Base-by-base conservation (phyloP, 2,888 invertebrate species). In the Cephus spinipes region DNA sequence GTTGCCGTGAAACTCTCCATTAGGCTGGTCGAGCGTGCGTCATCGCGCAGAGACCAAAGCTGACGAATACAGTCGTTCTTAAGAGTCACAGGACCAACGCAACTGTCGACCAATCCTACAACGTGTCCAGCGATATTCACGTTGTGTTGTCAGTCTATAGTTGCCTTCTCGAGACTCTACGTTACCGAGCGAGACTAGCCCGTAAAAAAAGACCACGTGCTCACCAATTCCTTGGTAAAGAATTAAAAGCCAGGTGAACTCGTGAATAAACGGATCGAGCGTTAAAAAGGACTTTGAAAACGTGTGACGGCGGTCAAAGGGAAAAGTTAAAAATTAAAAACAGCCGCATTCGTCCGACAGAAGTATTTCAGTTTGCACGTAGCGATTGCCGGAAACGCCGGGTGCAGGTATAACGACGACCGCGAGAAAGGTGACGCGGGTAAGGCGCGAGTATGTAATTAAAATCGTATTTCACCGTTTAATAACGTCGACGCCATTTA, bases 391-490 rank as follows among this genome's bases (percentile, higher is more conserved):
- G 23, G 55, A 23, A 55, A 55, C 9, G 9, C 55, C 15, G 23
- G 9, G 11, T 6, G 55, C 55, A 9, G 23, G 23, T 23, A 55
- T 1, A 40, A 9, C 23, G 23, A 9, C 23, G 55, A 55, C 55
- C 23, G 9, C 23, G 55, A 9, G 12, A 15, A 40, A 40, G 40
- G 40, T 40, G 23, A 40, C 15, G 6, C 40, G 40, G 74, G 36
- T 6, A n/a, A 36, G 35, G 35, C 9, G 35, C 30, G 33, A 36
- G 23, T 33, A n/a, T 36, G 35, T 36, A 74, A 74, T 74, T 74
- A 74, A 74, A 74, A 74, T 32, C 35, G 30, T 74, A 74, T 74
- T 74, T 74, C 74, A 74, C 23, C 36, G 33, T 74, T 74, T 74
- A 74, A 74, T 74, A 74, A 74, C 74, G 74, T 74, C 35, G 74